Evolutionary conservation across 2,113 vertebrate genomes (phyloP).

Genomic region (Upupa epops): DNA sequence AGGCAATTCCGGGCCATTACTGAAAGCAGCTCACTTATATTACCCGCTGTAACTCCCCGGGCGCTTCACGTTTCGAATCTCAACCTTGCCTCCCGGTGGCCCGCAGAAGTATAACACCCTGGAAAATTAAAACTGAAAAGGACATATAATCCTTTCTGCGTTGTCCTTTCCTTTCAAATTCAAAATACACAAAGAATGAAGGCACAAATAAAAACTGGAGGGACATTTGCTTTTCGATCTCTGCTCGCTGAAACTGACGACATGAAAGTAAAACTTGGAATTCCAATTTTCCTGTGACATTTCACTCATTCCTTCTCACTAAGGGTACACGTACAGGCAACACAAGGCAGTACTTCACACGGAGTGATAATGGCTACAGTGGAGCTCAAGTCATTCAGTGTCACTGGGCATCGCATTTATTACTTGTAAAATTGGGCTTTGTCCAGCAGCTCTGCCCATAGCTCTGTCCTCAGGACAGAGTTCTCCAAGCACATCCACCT

Average conservation of each 20-base stretch:
- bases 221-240: background rate
- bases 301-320: background rate
- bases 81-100: background rate
- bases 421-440: background rate
- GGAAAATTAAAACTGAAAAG: background rate
- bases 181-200: background rate
- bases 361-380: background rate
- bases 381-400: background rate
- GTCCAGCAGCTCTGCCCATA: background rate
- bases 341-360: background rate
- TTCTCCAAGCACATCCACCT: background rate
- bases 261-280: background rate
- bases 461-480: background rate
- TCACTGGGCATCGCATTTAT: background rate
- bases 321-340: background rate
- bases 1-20: conserved; percentile 31
- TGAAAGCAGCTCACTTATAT: background rate
- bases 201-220: background rate
- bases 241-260: background rate
- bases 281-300: background rate
- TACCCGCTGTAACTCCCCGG: background rate
- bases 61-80: background rate
- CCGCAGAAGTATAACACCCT: background rate
- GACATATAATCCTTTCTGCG: accelerated
- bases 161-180: background rate